These are phyloP conservation scores for Leucophora obtusa DNA, from an alignment of 2,888 invertebrate genomes.

Conservation along the genomic window DNA sequence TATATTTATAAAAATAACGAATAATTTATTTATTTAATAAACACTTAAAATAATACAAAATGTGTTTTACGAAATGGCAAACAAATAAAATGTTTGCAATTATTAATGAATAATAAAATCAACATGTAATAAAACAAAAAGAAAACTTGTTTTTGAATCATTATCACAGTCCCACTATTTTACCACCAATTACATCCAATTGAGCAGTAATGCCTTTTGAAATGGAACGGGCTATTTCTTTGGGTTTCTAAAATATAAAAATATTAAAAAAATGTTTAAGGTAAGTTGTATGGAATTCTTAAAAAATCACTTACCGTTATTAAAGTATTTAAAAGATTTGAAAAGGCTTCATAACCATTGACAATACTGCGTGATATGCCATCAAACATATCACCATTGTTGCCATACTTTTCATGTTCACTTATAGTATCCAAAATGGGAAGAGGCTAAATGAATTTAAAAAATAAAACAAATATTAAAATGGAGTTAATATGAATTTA, in stretches of 20 bases:
- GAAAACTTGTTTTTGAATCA: not conserved
- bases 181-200: constrained; percentile 75
- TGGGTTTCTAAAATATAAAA: constrained; percentile 73
- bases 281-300: not conserved
- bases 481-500: too few species aligned
- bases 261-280: constrained; percentile 1
- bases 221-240: constrained; percentile 73
- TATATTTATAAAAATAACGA: constrained; percentile 31
- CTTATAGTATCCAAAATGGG: constrained; percentile 87
- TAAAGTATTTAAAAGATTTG: constrained; percentile 82
- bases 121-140: constrained; percentile 6
- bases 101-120: constrained; percentile 26
- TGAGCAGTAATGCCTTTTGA: constrained; percentile 76
- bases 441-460: constrained; percentile 80
- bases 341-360: constrained; percentile 84
- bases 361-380: constrained; percentile 83
- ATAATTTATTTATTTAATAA: constrained; percentile 51
- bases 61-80: constrained; percentile 49
- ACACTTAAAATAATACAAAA: constrained; percentile 52
- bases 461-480: constrained; percentile 2
- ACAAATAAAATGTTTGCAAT: constrained; percentile 13
- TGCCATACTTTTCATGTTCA: constrained; percentile 89
- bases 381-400: constrained; percentile 84
- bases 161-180: constrained; percentile 75
- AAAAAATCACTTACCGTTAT: constrained; percentile 80